Evolutionary conservation across 2,113 vertebrate species (phyloP), one percentile per base, ranked within the genome.

Genomic region (Cebidichthys violaceus): DNA sequence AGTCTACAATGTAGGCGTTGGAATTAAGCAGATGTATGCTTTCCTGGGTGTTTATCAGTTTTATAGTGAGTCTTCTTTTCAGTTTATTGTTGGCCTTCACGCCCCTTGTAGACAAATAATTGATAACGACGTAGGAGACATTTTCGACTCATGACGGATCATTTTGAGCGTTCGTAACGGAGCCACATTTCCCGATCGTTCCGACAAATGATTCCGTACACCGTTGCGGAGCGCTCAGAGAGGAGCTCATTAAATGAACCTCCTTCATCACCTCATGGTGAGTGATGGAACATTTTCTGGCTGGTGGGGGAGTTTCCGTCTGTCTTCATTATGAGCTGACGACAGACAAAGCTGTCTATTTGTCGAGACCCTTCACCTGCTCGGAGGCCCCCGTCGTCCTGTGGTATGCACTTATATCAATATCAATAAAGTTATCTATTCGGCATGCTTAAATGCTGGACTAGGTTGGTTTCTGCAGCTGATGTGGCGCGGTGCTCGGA

Each of bases 291-390:
- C 66, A 39, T 80, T 61, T 71, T 75, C 45, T 78, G 70, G 78
- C 77, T 31, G 37, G 24, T 69, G 66, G 24, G 17, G 55, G 61
- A 55, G 45, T 70, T 77, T 70, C 76, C 62, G 41, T 47, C 43
- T 22, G 10, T 80, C 74, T 87, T 90, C 89, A 87, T 92, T 90
- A 81, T 67, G 70, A 87, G 75, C 35, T 22, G 88, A 89, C 57
- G 90, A 93, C 86, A 85, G 87, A 88, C 41, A 68, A 47, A 76
- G 65, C 62, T 68, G 70, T 72, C 79, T 67, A 64, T 76, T 72
- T 82, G 29, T 88, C 80, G 59, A 35, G 52, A 61, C 39, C 55
- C 74, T 86, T 82, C 62, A 43, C 72, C 59, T 4, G 11, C 69
- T 31, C 24, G 61, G 8, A 85, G 81, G 62, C 43, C 80, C 80